phyloP scores from a whole-genome alignment of 2,797 vertebrate species.

The Siniperca obscura region DNA sequence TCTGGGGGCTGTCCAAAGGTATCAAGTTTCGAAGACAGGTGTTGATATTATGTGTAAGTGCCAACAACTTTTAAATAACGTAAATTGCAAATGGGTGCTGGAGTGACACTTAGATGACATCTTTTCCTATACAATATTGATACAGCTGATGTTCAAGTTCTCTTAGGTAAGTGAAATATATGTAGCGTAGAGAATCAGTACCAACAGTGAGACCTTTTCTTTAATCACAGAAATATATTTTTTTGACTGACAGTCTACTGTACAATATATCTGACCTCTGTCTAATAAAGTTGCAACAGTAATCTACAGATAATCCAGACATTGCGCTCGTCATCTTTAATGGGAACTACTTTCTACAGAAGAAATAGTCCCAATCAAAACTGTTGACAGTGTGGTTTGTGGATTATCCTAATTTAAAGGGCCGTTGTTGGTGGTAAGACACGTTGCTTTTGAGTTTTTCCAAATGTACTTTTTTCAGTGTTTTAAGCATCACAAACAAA shows the following conservation, averaged over 20 bases:
- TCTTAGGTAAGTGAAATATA: neutral
- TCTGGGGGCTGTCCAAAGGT: conserved; percentile 14
- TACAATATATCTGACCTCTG: neutral
- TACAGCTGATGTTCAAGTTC: neutral
- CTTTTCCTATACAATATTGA: neutral
- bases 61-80: conserved; percentile 24
- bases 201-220: neutral
- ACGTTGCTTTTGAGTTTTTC: neutral
- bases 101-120: conserved; percentile 9
- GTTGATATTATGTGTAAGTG: conserved; percentile 29
- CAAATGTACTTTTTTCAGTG: neutral
- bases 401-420: neutral
- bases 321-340: neutral
- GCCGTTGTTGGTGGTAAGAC: neutral
- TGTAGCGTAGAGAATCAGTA: neutral
- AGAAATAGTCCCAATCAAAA: neutral
- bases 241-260: neutral
- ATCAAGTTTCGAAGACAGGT: conserved; percentile 40
- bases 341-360: neutral
- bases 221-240: conserved; percentile 4
- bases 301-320: neutral
- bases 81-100: conserved; percentile 21
- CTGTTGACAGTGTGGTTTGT: conserved; percentile 2
- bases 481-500: neutral
- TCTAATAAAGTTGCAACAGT: neutral